A percentile compares a stretch with the other conserved stretches of the same genome.
Evolutionary conservation across 2,797 vertebrate species (phyloP).

Genomic region (Benthosema pterotum): DNA sequence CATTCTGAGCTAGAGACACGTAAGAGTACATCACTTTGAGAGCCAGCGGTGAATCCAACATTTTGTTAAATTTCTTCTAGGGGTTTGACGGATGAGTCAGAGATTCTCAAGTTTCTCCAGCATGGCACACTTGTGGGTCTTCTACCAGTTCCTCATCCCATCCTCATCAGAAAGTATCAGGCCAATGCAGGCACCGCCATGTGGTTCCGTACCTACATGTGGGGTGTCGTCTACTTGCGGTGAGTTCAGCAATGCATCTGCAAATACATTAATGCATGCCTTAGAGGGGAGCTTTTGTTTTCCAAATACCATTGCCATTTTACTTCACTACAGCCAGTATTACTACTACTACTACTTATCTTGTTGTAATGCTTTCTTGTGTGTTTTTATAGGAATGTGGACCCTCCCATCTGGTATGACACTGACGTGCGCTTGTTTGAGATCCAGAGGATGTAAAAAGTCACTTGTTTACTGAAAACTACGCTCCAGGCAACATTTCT

Average conservation of each 20-base stretch:
- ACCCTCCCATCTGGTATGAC: constrained; percentile 98
- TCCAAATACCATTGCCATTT: too few species aligned
- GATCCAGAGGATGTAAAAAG: constrained; percentile 92
- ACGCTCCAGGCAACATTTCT: constrained; percentile 26
- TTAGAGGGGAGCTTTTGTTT: too few species aligned
- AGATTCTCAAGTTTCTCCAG: constrained; percentile 97
- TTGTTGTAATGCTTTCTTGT: not conserved
- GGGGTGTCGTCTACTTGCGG: constrained; percentile 98
- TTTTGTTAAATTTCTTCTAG: constrained; percentile 64
- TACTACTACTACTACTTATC: too few species aligned
- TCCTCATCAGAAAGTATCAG: constrained; percentile 99
- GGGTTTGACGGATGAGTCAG: constrained; percentile 95
- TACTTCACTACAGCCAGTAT: too few species aligned
- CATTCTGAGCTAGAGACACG: too few species aligned
- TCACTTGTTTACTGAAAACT: constrained; percentile 17
- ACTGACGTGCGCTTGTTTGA: constrained; percentile 97
- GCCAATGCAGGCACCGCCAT: constrained; percentile 96
- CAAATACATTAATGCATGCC: not conserved
- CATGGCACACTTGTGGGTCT: constrained; percentile 97
- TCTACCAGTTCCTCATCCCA: constrained; percentile 96
- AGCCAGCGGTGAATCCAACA: not conserved
- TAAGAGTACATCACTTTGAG: not conserved
- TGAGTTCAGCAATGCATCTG: constrained; percentile 62
- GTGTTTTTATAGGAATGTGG: constrained; percentile 86
- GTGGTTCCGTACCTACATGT: constrained; percentile 99